Conservation (phyloP, 2,888 invertebrate species). For the Nephrotoma guestfalica region DNA sequence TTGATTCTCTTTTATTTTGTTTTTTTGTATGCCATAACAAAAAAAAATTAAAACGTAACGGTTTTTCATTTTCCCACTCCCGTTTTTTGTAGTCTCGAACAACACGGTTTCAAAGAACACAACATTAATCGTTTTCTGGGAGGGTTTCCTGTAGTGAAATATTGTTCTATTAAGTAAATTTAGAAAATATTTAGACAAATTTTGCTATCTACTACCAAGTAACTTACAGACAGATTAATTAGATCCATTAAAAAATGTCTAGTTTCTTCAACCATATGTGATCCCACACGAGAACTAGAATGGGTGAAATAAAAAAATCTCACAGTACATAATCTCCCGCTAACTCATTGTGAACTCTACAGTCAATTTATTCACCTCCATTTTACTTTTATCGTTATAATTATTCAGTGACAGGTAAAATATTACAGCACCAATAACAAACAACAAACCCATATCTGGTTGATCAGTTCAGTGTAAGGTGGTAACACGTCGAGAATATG, state of each 20-base stretch:
- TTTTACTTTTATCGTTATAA: neutral
- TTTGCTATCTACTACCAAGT: neutral
- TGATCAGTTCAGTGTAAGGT: neutral
- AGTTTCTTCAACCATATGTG: neutral
- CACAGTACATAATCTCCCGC: neutral
- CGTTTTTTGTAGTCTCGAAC: too few species aligned
- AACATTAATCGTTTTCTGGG: too few species aligned
- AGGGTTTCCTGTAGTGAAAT: neutral
- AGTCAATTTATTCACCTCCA: neutral
- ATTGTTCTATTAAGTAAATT: neutral
- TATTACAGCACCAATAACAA: neutral
- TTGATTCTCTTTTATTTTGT: too few species aligned
- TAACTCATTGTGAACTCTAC: neutral
- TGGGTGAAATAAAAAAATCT: neutral
- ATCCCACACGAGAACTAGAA: neutral
- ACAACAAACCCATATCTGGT: neutral
- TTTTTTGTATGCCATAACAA: too few species aligned
- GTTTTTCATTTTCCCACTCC: too few species aligned
- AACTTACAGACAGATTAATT: neutral
- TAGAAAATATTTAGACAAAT: neutral
- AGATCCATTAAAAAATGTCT: neutral
- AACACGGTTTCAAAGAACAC: too few species aligned
- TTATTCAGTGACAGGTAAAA: neutral
- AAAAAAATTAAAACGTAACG: too few species aligned
- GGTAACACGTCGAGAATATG: too few species aligned